phyloP scores from a whole-genome alignment of 1,140 invertebrate genomes.

The Drosophila littoralis region DNA sequence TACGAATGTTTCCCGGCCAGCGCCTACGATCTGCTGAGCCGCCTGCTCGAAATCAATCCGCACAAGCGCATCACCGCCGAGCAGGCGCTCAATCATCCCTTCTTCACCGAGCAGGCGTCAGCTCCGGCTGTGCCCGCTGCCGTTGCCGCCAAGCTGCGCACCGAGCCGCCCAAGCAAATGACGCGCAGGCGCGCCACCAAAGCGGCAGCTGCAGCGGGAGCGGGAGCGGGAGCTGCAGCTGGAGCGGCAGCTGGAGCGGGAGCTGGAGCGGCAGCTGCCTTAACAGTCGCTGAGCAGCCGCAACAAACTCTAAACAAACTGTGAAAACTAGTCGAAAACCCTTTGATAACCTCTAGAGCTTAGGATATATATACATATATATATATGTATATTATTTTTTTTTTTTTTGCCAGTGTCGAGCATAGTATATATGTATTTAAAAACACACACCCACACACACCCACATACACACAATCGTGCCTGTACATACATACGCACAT shows the following conservation, averaged over 20 bases:
- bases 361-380: background rate
- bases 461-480: slow-evolving; percentile 10
- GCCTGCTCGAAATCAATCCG: slow-evolving; percentile 99
- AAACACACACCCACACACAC: slow-evolving; percentile 2
- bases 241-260: background rate
- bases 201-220: slow-evolving; percentile 11
- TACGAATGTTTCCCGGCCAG: slow-evolving; percentile 76
- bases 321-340: slow-evolving; percentile 64
- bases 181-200: slow-evolving; percentile 27
- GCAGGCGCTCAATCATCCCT: slow-evolving; percentile 99
- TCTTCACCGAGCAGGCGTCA: slow-evolving; percentile 43
- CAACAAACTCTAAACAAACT: slow-evolving; percentile 51
- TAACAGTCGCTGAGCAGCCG: slow-evolving; percentile 17
- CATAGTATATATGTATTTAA: slow-evolving; percentile 35
- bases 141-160: slow-evolving; percentile 11
- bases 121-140: background rate
- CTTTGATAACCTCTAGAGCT: background rate
- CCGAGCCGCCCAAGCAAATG: slow-evolving; percentile 13
- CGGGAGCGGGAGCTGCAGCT: slow-evolving; percentile 9
- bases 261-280: slow-evolving; percentile 12
- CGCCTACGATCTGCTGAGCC: slow-evolving; percentile 99
- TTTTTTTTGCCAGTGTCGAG: slow-evolving; percentile 27
- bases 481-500: slow-evolving; percentile 1
- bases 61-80: slow-evolving; percentile 98
- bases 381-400: background rate